Base-by-base conservation (phyloP, 2,797 vertebrate species). In the Triplophysa bombifrons region DNA sequence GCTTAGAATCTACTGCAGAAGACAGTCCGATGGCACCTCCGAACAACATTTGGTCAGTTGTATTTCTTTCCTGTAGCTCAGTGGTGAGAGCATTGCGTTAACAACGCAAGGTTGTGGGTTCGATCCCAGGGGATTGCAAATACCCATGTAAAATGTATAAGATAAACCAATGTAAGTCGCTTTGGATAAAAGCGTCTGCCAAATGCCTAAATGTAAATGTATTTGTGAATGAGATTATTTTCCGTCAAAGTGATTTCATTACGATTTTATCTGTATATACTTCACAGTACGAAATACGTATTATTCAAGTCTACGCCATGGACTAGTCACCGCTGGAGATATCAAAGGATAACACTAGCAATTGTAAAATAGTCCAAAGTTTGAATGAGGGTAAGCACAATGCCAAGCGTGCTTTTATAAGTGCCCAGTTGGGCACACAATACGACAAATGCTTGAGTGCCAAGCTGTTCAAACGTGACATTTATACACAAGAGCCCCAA, bases 401-500 rank as follows among this genome's bases (percentile, higher is more conserved):
- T 71, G 46, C 41, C 20, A 64, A 27, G 46, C 58, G 55, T 64
- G 58, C 58, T 72, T 71, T 71, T 9, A 38, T 10, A 69, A 70
- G 70, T 8, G 41, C 58, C 56, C 58, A 71, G 0, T 48, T 55
- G 76, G 76, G 76, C 1, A 30, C 53, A 72, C 25, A 6, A 78
- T 64, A 64, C 14, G 68, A 48, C 20, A 3, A 51, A 61, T 22
- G 38, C 22, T 55, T 17, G 38, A 27, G 8, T 34, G 55, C 20
- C 74, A 56, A 58, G 17, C 48, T 66, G 38, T 41, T 61, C 48
- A 44, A 48, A 53, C 20, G 58, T 1, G 9, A 55, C 69, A 5
- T n/a, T 55, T 63, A 41, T 78, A 63, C 67, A 63, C 48, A 4
- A 71, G 44, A 9, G 56, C 67, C 27, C 55, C 41, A 67, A 61